phyloP scores from a whole-genome alignment of 2,113 vertebrate species.

The Cyprinus carpio region DNA sequence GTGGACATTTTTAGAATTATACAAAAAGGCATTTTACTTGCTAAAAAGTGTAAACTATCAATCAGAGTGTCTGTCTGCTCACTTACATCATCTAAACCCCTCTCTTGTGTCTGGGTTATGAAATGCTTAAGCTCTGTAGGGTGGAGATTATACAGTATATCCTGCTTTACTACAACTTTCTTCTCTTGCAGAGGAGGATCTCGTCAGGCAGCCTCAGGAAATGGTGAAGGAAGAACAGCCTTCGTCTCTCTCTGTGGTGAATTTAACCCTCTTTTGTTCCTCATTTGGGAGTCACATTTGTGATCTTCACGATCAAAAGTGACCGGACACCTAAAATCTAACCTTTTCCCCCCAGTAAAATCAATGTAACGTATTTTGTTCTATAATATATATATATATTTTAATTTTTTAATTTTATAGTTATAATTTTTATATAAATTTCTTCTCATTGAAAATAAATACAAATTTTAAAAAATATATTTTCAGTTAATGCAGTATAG shows the following conservation, averaged over 20 bases:
- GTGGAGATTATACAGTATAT: not conserved
- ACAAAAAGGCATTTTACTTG: not conserved
- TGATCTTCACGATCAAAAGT: too few relatives aligned
- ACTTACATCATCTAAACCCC: not conserved
- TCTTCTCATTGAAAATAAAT: too few relatives aligned
- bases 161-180: not conserved
- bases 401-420: too few relatives aligned
- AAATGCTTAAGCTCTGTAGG: not conserved
- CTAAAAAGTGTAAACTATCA: not conserved
- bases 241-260: conserved; percentile 60
- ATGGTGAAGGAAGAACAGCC: conserved; percentile 41
- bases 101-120: conserved; percentile 18
- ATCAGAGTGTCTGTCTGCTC: not conserved
- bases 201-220: not conserved
- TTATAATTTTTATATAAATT: too few relatives aligned
- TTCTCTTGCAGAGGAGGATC: conserved; percentile 33
- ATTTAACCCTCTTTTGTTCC: not conserved
- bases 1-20: not conserved
- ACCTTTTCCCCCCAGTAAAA: too few relatives aligned
- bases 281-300: too few relatives aligned
- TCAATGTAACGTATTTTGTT: too few relatives aligned
- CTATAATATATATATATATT: too few relatives aligned
- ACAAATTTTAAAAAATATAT: too few relatives aligned
- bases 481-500: too few relatives aligned
- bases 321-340: too few relatives aligned